These are phyloP conservation scores for Anoplophora glabripennis DNA, from an alignment of 1,140 invertebrate species.

Conservation along the genomic window DNA sequence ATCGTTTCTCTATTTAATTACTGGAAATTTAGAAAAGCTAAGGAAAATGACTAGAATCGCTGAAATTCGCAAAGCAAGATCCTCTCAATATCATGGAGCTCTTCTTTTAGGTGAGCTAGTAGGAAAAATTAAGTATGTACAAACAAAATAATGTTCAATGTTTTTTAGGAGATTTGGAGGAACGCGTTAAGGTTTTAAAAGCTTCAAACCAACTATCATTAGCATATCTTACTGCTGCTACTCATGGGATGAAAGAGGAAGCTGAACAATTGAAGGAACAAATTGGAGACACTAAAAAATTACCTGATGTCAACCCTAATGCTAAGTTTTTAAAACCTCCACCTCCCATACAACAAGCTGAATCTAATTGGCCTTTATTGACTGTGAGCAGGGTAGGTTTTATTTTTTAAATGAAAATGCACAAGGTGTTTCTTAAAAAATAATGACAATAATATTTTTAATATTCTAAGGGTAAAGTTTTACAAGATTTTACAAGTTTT, in stretches of 20 bases:
- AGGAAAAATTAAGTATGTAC: neutral
- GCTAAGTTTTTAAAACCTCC: slow-evolving; percentile 83
- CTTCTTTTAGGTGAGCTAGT: slow-evolving; percentile 79
- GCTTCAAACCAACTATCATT: slow-evolving; percentile 71
- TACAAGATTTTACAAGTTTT: too few species aligned
- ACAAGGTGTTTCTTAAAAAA: too few species aligned
- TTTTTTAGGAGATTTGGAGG: slow-evolving; percentile 81
- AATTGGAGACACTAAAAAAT: slow-evolving; percentile 62
- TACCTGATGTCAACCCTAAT: slow-evolving; percentile 74
- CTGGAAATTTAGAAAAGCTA: slow-evolving; percentile 97
- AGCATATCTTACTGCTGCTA: slow-evolving; percentile 92
- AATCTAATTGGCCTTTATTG: slow-evolving; percentile 94
- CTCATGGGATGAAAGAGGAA: slow-evolving; percentile 85
- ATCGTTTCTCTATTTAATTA: slow-evolving; percentile 96
- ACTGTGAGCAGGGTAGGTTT: slow-evolving; percentile 73
- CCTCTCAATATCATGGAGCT: slow-evolving; percentile 95
- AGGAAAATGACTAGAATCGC: slow-evolving; percentile 99
- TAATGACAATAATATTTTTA: neutral
- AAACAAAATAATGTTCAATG: neutral
- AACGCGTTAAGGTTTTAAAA: slow-evolving; percentile 88
- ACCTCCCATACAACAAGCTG: slow-evolving; percentile 80
- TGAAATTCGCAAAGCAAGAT: slow-evolving; percentile 92
- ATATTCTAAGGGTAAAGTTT: too few species aligned
- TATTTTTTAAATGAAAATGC: too few species aligned
- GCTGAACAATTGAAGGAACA: slow-evolving; percentile 66